A percentile compares a stretch with the other conserved stretches of the same genome.
These are phyloP conservation scores for Thumatha senex DNA, from an alignment of 2,888 invertebrate species.

Conservation along the genomic window DNA sequence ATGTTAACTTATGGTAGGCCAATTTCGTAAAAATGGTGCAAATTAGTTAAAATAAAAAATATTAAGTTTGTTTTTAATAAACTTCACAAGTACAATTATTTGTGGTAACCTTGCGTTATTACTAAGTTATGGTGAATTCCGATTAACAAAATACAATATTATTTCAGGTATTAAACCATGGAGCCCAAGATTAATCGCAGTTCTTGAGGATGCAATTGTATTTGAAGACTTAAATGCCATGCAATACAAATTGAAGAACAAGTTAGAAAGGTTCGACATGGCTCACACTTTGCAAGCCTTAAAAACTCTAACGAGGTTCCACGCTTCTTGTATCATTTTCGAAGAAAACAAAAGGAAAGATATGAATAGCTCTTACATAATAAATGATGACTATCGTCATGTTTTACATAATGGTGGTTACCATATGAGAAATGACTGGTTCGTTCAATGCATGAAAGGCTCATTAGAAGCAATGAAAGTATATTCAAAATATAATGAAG, in stretches of 20 bases:
- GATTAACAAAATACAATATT: too few species aligned
- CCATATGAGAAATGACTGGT: constrained; percentile 54
- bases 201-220: constrained; percentile 59
- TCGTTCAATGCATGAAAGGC: constrained; percentile 62
- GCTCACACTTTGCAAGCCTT: constrained; percentile 74
- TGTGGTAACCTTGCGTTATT: too few species aligned
- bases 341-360: constrained; percentile 68
- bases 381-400: constrained; percentile 54
- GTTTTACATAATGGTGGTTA: constrained; percentile 58
- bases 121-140: too few species aligned
- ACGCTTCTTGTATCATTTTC: constrained; percentile 77
- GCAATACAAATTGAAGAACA: constrained; percentile 58
- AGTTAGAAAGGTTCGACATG: constrained; percentile 68
- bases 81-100: too few species aligned
- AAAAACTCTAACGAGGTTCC: constrained; percentile 73
- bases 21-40: too few species aligned
- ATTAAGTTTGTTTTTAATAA: too few species aligned
- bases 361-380: constrained; percentile 43
- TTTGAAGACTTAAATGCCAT: constrained; percentile 68
- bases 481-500: constrained; percentile 56
- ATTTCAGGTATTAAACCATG: constrained; percentile 59
- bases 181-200: constrained; percentile 57
- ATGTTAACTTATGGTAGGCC: too few species aligned
- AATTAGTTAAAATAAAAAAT: too few species aligned
- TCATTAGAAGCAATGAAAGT: constrained; percentile 58